Percentiles rank a stretch among this genome's conserved stretches.
Evolutionary conservation across 2,113 vertebrate species (phyloP).

Genomic region (Hemiscyllium ocellatum): DNA sequence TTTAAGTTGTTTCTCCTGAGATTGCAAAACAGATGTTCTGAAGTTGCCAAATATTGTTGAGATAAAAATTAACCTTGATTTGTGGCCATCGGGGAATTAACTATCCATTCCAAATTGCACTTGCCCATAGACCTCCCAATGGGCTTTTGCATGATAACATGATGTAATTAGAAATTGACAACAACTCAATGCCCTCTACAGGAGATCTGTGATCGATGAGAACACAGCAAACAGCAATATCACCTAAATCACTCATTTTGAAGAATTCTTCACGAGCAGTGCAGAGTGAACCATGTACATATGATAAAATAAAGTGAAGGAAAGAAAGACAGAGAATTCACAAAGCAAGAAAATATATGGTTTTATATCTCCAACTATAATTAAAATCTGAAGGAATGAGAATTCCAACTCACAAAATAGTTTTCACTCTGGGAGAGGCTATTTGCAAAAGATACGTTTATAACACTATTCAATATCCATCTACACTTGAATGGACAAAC

Average conservation of each 20-base stretch:
- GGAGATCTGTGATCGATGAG: not conserved
- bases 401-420: not conserved
- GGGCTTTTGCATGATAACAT: not conserved
- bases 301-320: not conserved
- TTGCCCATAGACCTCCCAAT: not conserved
- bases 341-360: not conserved
- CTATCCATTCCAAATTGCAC: not conserved
- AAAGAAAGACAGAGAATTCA: not conserved
- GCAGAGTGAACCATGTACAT: not conserved
- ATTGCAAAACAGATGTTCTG: not conserved
- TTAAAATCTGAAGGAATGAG: not conserved
- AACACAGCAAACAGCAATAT: not conserved
- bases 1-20: not conserved
- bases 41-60: not conserved
- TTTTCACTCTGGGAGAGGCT: too few relatives aligned
- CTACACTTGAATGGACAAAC: not conserved
- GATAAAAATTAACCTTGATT: not conserved
- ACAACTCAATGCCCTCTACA: not conserved
- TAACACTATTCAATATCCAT: not conserved
- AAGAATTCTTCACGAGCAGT: not conserved
- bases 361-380: not conserved
- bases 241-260: not conserved
- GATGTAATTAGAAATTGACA: not conserved
- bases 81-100: not conserved
- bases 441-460: not conserved